phyloP scores from a whole-genome alignment of 2,113 vertebrate species.

The Lepus europaeus region DNA sequence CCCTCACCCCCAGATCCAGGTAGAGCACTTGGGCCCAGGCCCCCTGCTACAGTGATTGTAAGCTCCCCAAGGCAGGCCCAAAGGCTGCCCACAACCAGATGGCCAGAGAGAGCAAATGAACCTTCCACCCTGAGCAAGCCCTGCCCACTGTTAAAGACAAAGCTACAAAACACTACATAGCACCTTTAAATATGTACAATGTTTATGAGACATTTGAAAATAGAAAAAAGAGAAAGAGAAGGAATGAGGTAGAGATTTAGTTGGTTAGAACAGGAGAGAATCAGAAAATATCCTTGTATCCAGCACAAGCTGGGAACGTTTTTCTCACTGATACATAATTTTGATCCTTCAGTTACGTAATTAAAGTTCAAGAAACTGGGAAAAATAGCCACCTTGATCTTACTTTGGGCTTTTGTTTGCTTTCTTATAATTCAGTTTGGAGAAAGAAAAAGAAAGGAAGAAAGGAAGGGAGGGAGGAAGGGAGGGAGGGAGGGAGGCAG shows the following conservation, averaged over 20 bases:
- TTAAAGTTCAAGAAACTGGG: conserved; percentile 66
- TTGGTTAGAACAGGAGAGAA: not conserved
- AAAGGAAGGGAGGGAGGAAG: not conserved
- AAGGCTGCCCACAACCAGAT: not conserved
- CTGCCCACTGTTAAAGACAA: not conserved
- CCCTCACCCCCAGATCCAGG: rapidly evolving
- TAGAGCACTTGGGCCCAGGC: not conserved
- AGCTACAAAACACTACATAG: too few relatives aligned
- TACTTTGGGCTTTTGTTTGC: conserved; percentile 24
- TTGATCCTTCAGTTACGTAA: conserved; percentile 32
- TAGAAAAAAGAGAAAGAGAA: not conserved
- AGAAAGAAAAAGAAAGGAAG: conserved; percentile 25
- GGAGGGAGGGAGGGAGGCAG: not conserved
- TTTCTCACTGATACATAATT: conserved; percentile 20
- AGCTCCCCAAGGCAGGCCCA: not conserved
- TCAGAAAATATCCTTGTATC: not conserved
- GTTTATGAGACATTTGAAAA: too few relatives aligned
- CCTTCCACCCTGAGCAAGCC: not conserved
- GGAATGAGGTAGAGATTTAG: not conserved
- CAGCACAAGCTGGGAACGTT: not conserved
- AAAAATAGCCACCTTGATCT: not conserved
- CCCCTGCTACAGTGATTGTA: rapidly evolving
- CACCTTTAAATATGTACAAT: too few relatives aligned
- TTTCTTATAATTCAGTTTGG: conserved; percentile 38
- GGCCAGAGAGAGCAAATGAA: not conserved